Evolutionary conservation across 2,888 invertebrate genomes (phyloP).

Genomic region (Ariolimax columbianus): DNA sequence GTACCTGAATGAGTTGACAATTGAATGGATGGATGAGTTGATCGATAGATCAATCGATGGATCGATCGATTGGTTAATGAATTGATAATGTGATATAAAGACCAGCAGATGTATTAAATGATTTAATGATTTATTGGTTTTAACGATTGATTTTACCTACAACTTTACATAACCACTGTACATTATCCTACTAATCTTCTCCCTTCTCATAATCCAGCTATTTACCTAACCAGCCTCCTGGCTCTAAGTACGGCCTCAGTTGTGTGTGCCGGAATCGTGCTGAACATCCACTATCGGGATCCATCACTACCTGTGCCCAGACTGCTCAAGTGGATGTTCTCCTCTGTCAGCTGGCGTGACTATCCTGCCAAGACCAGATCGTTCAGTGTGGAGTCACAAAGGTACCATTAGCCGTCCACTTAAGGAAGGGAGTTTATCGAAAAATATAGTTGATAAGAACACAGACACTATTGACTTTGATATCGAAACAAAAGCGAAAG

Average conservation of each 20-base stretch:
- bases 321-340: slow-evolving; percentile 50
- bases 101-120: neutral
- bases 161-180: too few species aligned
- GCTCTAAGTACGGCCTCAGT: slow-evolving; percentile 64
- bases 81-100: neutral
- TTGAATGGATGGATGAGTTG: too few species aligned
- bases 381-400: slow-evolving; percentile 4
- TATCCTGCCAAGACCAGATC: neutral
- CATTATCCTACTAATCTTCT: too few species aligned
- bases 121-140: too few species aligned
- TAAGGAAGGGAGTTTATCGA: too few species aligned
- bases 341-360: slow-evolving; percentile 5
- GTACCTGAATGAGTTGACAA: too few species aligned
- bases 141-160: too few species aligned
- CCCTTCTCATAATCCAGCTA: slow-evolving; percentile 55
- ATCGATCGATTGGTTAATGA: neutral
- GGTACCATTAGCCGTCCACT: neutral
- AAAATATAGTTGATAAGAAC: too few species aligned
- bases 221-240: slow-evolving; percentile 62
- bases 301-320: slow-evolving; percentile 54
- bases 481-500: too few species aligned
- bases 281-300: slow-evolving; percentile 63
- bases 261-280: slow-evolving; percentile 62
- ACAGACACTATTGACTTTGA: too few species aligned
- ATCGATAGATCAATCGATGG: neutral